phyloP scores from a whole-genome alignment of 2,888 invertebrate species.

The Eristalis arbustorum region DNA sequence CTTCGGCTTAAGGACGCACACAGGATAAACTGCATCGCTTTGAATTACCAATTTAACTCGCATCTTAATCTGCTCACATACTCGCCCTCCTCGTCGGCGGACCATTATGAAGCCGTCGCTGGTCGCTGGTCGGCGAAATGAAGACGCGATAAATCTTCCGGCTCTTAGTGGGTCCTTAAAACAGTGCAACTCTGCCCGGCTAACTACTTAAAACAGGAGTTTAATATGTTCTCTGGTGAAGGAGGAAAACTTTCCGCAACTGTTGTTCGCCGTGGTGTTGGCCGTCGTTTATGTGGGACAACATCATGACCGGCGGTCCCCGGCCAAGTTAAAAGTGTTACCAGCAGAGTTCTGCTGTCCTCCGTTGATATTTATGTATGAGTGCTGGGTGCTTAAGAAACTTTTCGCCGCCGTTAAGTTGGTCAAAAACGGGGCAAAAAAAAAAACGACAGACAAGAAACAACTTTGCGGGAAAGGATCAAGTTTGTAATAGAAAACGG shows the following conservation, averaged over 20 bases:
- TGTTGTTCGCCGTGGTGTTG: slow-evolving; percentile 39
- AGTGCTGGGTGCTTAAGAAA: slow-evolving; percentile 28
- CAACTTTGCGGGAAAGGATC: not conserved
- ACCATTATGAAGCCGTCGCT: slow-evolving; percentile 3
- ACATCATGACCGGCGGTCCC: slow-evolving; percentile 40
- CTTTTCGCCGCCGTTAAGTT: slow-evolving; percentile 19
- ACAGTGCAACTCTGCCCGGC: slow-evolving; percentile 56
- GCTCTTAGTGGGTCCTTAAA: slow-evolving; percentile 68
- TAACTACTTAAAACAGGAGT: slow-evolving; percentile 69
- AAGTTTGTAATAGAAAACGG: not conserved
- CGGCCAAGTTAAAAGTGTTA: slow-evolving; percentile 49
- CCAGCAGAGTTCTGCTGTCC: slow-evolving; percentile 24
- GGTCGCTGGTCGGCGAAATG: slow-evolving; percentile 6
- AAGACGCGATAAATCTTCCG: slow-evolving; percentile 59
- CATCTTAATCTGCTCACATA: slow-evolving; percentile 27
- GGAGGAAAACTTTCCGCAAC: slow-evolving; percentile 31
- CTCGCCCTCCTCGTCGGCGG: no score
- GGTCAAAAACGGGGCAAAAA: not conserved
- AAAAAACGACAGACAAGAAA: not conserved
- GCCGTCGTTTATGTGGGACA: slow-evolving; percentile 54
- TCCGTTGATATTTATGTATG: slow-evolving; percentile 44
- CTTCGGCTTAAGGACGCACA: slow-evolving; percentile 29
- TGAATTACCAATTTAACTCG: slow-evolving; percentile 65
- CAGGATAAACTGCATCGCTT: slow-evolving; percentile 48
- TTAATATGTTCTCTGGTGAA: slow-evolving; percentile 58